Percentiles rank a stretch among this genome's conserved stretches.
phyloP scores from a whole-genome alignment of 1,140 invertebrate species.

The Asbolus verrucosus region DNA sequence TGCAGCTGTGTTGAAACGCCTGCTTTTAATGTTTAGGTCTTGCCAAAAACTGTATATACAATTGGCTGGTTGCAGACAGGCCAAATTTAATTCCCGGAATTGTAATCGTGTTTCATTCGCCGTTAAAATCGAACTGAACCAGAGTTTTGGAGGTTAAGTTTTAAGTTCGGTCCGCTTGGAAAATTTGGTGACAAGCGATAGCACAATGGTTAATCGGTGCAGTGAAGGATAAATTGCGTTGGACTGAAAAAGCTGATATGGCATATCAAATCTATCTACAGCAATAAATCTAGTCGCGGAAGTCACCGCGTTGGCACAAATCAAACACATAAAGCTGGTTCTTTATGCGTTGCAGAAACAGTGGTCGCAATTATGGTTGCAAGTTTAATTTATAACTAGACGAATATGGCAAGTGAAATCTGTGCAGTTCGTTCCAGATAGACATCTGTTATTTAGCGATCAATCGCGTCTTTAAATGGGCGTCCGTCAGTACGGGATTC shows the following conservation, averaged over 20 bases:
- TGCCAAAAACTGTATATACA: conserved; percentile 33
- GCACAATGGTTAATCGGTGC: conserved; percentile 22
- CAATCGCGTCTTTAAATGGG: conserved; percentile 31
- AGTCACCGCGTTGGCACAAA: conserved; percentile 23
- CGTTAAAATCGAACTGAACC: conserved; percentile 12
- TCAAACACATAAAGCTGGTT: conserved; percentile 10
- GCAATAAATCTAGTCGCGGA: conserved; percentile 33
- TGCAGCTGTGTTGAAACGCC: conserved; percentile 37
- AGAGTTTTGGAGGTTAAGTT: too few relatives aligned
- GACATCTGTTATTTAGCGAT: conserved; percentile 43
- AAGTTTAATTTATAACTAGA: conserved; percentile 41
- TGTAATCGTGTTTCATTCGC: conserved; percentile 23
- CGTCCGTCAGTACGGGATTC: conserved; percentile 23
- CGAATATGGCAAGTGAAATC: conserved; percentile 46
- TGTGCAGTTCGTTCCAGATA: conserved; percentile 45
- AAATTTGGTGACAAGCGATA: background rate
- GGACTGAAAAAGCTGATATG: too few relatives aligned
- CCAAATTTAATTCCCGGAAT: conserved; percentile 14
- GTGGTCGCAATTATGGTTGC: conserved; percentile 27
- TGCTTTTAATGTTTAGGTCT: conserved; percentile 34
- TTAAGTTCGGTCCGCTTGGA: too few relatives aligned
- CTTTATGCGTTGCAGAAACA: conserved; percentile 25
- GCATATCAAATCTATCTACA: conserved; percentile 12
- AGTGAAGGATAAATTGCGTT: too few relatives aligned
- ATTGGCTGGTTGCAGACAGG: background rate